Evolutionary conservation across 2,888 invertebrate species (phyloP), one percentile per base, ranked within the genome.

Genomic region (Drosophila percnosoma): DNA sequence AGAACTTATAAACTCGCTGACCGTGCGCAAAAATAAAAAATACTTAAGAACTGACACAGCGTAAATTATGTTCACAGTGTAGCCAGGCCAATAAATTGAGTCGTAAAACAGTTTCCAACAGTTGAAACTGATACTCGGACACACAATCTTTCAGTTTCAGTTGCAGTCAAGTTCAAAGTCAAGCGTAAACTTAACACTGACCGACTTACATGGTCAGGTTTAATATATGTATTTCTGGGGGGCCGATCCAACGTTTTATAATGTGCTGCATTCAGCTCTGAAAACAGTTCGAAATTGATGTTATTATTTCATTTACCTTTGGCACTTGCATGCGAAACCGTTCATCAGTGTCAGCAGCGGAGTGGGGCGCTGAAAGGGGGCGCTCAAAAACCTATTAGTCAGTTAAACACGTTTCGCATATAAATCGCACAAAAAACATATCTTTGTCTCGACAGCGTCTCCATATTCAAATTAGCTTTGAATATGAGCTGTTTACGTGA

Each of bases 141-240:
- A 34, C 7, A 4, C 27, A 33, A 36, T 52, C 45, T 38, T 11
- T 13, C 27, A n/a, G 27, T 21, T 52, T 7, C 21, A 10, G 24
- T 36, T 40, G 33, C 61, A 10, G 45, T 57, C 89, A 83, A 89
- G 89, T 88, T 83, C 88, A 89, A 82, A 72, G 89, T 83, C 84
- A 89, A 71, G 63, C 57, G 52, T 60, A 54, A 75, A 51, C 74
- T 81, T 68, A 78, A 69, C 78, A 81, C 58, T 80, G 71, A 78
- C 74, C 67, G 54, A 59, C 24, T 78, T 78, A 66, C 62, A 70
- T 33, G 40, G 18, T 6, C 11, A 21, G 38, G 40, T 4, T 36
- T 31, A 51, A 3, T 31, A n/a, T 45, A 24, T 45, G 4, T 48
- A 18, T 29, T 10, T 21, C 34, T 42, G 45, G 6, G 53, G 38